Evolutionary conservation across 1,140 invertebrate genomes (phyloP).

Genomic region (Drosophila malerkotliana): DNA sequence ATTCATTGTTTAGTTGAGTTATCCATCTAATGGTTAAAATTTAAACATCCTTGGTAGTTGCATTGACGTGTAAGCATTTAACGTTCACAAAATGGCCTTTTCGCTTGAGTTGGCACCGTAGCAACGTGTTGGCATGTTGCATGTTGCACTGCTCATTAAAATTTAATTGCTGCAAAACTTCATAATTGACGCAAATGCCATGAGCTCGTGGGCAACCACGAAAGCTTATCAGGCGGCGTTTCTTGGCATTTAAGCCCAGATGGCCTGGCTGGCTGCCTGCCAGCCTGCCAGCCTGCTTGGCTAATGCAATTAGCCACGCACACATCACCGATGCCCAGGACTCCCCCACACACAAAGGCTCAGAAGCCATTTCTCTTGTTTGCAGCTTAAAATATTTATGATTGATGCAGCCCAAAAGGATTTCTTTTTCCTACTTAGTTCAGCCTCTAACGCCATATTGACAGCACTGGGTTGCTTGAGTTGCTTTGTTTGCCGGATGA

Average conservation of each 20-base stretch:
- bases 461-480: conserved; percentile 31
- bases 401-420: conserved; percentile 61
- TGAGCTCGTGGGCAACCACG: conserved; percentile 20
- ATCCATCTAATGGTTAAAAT: neutral
- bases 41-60: neutral
- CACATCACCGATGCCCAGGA: neutral
- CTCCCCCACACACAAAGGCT: conserved; percentile 27
- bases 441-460: conserved; percentile 54
- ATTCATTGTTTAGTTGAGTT: neutral
- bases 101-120: neutral
- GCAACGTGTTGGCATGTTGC: conserved; percentile 16
- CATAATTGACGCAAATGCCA: conserved; percentile 63
- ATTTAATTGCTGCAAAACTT: conserved; percentile 68
- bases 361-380: conserved; percentile 51
- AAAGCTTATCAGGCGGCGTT: conserved; percentile 60
- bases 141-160: conserved; percentile 61
- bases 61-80: neutral
- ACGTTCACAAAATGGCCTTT: conserved; percentile 6
- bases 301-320: conserved; percentile 70
- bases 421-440: conserved; percentile 47
- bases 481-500: conserved; percentile 65
- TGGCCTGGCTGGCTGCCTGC: neutral
- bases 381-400: conserved; percentile 75
- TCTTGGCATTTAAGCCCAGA: conserved; percentile 56
- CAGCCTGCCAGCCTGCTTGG: neutral